Conservation (phyloP, 2,797 vertebrate species). For the Mormyrops boulengeri region DNA sequence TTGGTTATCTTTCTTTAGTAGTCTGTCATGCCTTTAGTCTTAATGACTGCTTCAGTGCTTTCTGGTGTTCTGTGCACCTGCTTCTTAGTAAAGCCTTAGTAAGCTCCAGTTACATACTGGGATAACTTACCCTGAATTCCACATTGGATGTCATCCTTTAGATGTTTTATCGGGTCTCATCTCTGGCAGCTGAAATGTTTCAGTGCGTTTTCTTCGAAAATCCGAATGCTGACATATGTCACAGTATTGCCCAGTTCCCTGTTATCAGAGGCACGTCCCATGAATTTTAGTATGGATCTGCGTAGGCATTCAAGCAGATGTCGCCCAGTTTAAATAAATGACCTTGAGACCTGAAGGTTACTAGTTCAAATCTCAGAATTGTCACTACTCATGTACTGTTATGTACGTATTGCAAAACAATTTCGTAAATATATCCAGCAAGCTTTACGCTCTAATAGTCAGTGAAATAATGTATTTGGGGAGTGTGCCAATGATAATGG, state of each 20-base stretch:
- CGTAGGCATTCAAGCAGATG: not conserved
- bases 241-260: not conserved
- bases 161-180: not conserved
- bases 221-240: not conserved
- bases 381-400: not conserved
- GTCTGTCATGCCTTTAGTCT: not conserved
- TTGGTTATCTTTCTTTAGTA: not conserved
- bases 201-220: not conserved
- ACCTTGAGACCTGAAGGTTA: not conserved
- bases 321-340: not conserved
- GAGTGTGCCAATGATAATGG: not conserved
- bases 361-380: not conserved
- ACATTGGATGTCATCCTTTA: not conserved
- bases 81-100: not conserved
- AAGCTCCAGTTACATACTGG: not conserved
- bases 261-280: not conserved
- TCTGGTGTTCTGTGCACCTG: not conserved
- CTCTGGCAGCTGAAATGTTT: not conserved
- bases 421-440: not conserved
- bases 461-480: not conserved
- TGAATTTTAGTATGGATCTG: not conserved
- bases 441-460: not conserved
- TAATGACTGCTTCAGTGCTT: not conserved
- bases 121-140: not conserved
- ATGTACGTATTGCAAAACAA: not conserved